Base-by-base conservation (phyloP, 2,888 invertebrate genomes). In the Lucinisca nassula region DNA sequence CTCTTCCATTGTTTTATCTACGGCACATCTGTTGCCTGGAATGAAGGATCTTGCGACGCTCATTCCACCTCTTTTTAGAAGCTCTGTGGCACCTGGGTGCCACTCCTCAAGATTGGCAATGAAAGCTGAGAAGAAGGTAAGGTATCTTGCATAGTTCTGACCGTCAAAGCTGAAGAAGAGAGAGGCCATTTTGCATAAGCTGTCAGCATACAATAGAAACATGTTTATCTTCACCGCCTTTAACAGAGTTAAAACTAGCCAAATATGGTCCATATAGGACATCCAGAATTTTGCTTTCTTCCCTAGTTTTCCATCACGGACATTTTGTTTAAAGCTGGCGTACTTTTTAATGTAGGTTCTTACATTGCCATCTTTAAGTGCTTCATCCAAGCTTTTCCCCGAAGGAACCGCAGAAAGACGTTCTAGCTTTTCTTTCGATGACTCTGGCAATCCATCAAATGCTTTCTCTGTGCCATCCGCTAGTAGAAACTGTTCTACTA, bases 21-120 rank as follows among this genome's bases (percentile, higher is more conserved):
- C 88, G 12, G 85, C 85, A 79, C 88, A 91, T 8, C 85, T 37
- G 81, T 83, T 87, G 21, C 89, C 92, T 51, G 91, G 91, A 35
- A 86, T 85, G n/a, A 90, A 88, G 1, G 91, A 92, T 37, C 91
- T 78, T 0, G 90, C n/a, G 21, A 91, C 92, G 67, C 88, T 90
- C 0, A 92, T 87, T 8, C 82, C 91, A 14, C 90, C 92, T 45
- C 77, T 35, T 38, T 87, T 32, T 6, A 91, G 51, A 3, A 91
- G 61, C 14, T 85, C 85, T 21, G 76, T 55, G 30, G 85, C 77
- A 14, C 88, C 88, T n/a, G 92, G 89, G 58, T 91, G 89, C 10
- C 90, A 58, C n/a, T 58, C 73, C 24, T 92, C 90, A 35, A 90
- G 80, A 45, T 91, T 91, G 17, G 87, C 83, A n/a, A 90, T 21